These are phyloP conservation scores for Zootoca vivipara DNA, from an alignment of 2,113 vertebrate genomes.

Conservation along the genomic window DNA sequence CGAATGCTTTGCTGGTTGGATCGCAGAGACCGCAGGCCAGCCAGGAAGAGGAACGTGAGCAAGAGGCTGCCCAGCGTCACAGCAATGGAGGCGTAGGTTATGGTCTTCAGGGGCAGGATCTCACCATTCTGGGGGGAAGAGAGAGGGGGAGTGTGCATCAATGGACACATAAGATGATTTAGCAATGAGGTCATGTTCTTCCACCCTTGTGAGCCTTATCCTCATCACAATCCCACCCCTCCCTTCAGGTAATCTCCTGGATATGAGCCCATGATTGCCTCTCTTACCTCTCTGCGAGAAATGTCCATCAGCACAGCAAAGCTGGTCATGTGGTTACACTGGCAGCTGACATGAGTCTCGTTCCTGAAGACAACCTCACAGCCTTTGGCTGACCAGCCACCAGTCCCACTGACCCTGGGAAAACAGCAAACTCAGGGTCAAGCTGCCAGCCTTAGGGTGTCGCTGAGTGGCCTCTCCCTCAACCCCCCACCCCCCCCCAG, in stretches of 20 bases:
- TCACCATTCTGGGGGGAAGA: constrained; percentile 85
- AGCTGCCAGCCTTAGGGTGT: not conserved
- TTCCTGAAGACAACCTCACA: constrained; percentile 93
- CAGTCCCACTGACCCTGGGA: constrained; percentile 67
- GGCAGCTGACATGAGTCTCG: constrained; percentile 92
- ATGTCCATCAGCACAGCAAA: constrained; percentile 95
- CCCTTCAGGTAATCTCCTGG: not conserved
- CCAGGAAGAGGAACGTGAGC: constrained; percentile 85
- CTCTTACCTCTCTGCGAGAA: constrained; percentile 86
- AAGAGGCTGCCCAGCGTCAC: constrained; percentile 87
- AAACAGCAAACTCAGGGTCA: constrained; percentile 10
- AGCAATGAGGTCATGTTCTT: not conserved
- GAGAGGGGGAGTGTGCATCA: not conserved
- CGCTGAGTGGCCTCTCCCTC: too few relatives aligned
- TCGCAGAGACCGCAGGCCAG: constrained; percentile 78
- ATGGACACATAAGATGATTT: not conserved
- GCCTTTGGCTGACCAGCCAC: constrained; percentile 92
- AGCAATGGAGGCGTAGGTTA: constrained; percentile 86
- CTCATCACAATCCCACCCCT: not conserved
- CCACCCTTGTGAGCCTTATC: not conserved
- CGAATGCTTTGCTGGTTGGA: constrained; percentile 90
- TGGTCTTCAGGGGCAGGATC: constrained; percentile 87
- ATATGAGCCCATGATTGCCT: not conserved
- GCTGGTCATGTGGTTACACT: constrained; percentile 95
- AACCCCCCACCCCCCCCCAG: not conserved